Evolutionary conservation across 2,113 vertebrate species (phyloP), one percentile per base, ranked within the genome.

Genomic region (Zapornia atra): DNA sequence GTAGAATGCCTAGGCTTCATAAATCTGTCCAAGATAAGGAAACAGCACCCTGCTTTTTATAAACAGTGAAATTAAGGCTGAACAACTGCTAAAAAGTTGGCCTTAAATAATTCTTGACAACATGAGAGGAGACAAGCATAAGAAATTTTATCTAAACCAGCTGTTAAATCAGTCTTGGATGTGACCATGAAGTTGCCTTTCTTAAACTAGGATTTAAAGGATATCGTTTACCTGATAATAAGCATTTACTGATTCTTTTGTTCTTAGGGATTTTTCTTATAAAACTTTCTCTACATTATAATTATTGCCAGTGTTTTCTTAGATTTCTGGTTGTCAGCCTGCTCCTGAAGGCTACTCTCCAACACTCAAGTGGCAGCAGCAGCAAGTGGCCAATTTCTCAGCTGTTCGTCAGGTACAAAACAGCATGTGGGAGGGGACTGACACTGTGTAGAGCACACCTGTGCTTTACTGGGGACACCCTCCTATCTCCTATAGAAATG

Each of bases 291-390:
- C 92, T 64, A 80, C 83, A 51, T 95, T 92, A 61, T 85, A 89
- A 91, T 94, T 94, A 69, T 78, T 81, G 79, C 83, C 57, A 96
- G 65, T 95, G 60, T 92, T 94, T 90, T 77, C 68, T 78, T 89
- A 99, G 99, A 97, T 99, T 92, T 98, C 98, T 2, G 98, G 98
- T 8, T 99, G 99, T 80, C 98, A 98, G 31, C 99, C 99, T 64
- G 99, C 99, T 64, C 99, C 99, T 29, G 97, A 97, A 90, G 99
- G 99, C 31, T 99, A 98, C 85, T 99, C 97, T 63, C 99, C 99
- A 53, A 99, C 99, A 4, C 97, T 99, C 73, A 98, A 95, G 31
- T 99, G 99, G 99, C 99, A 99, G 56, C 99, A 98, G 92, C 98
- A 98, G 61, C 99, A 99, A 98, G 99, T 99, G 88, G 96, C 98